Percentiles rank a stretch among this genome's conserved stretches.
phyloP scores from a whole-genome alignment of 1,140 invertebrate species.

The Asbolus verrucosus region DNA sequence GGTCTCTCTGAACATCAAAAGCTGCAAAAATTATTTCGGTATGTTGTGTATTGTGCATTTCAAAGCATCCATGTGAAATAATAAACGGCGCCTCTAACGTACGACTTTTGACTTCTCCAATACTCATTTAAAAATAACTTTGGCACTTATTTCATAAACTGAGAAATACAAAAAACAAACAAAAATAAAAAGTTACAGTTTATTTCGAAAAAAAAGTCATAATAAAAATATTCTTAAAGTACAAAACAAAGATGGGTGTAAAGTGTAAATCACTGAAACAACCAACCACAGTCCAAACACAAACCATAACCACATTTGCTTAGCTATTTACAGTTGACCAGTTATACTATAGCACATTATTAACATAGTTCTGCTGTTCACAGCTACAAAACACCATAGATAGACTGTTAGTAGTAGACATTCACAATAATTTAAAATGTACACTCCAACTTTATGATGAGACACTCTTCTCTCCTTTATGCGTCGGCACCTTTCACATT shows the following conservation, averaged over 20 bases:
- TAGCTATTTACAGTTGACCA: constrained; percentile 58
- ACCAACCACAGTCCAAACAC: constrained; percentile 56
- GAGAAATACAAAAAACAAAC: constrained; percentile 25
- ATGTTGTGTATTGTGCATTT: constrained; percentile 2
- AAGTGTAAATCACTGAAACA: constrained; percentile 24
- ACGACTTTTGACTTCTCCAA: background rate
- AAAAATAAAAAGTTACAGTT: constrained; percentile 10
- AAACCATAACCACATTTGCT: constrained; percentile 56
- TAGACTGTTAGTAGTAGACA: constrained; percentile 54
- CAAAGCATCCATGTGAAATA: background rate
- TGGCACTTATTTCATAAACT: constrained; percentile 41
- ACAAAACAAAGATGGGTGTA: constrained; percentile 7
- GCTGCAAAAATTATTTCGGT: background rate
- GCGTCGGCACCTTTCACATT: constrained; percentile 65
- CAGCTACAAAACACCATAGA: constrained; percentile 56
- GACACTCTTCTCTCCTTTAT: constrained; percentile 62
- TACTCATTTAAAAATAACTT: constrained; percentile 43
- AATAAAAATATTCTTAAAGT: background rate
- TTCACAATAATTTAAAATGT: constrained; percentile 54
- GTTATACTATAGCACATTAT: constrained; percentile 57
- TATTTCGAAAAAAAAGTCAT: constrained; percentile 17
- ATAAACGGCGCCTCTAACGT: too few relatives aligned
- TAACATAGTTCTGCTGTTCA: constrained; percentile 52
- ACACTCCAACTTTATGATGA: constrained; percentile 48
- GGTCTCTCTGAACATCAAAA: background rate